phyloP scores from a whole-genome alignment of 2,113 vertebrate species.

The Podarcis cretensis region DNA sequence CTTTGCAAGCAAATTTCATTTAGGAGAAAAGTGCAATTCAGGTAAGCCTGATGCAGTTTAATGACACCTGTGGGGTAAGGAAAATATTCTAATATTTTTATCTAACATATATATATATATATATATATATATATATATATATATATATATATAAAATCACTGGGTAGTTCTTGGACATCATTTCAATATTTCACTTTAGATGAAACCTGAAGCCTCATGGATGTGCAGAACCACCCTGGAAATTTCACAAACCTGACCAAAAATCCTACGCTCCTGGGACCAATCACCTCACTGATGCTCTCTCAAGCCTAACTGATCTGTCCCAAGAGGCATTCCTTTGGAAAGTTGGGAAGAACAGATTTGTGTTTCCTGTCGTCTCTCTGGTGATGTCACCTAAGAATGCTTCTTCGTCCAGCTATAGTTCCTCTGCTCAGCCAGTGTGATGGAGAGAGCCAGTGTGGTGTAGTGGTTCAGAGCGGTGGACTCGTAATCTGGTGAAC shows the following conservation, averaged over 20 bases:
- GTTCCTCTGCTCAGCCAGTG: not conserved
- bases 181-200: not conserved
- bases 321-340: not conserved
- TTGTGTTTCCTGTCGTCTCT: not conserved
- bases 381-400: not conserved
- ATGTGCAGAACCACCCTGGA: not conserved
- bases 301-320: not conserved
- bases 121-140: too few relatives aligned
- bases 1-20: not conserved
- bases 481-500: too few relatives aligned
- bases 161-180: not conserved
- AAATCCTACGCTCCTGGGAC: not conserved
- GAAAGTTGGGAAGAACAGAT: not conserved
- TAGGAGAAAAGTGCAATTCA: not conserved
- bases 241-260: not conserved
- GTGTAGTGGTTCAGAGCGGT: too few relatives aligned
- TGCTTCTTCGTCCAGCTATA: not conserved
- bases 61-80: not conserved
- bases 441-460: too few relatives aligned
- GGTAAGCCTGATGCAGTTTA: too few relatives aligned
- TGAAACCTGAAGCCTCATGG: not conserved
- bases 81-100: not conserved
- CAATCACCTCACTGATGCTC: too few relatives aligned
- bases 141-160: not conserved
- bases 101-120: too few relatives aligned